Base-by-base conservation (phyloP, 2,888 invertebrate species). In the Clivina fossor region DNA sequence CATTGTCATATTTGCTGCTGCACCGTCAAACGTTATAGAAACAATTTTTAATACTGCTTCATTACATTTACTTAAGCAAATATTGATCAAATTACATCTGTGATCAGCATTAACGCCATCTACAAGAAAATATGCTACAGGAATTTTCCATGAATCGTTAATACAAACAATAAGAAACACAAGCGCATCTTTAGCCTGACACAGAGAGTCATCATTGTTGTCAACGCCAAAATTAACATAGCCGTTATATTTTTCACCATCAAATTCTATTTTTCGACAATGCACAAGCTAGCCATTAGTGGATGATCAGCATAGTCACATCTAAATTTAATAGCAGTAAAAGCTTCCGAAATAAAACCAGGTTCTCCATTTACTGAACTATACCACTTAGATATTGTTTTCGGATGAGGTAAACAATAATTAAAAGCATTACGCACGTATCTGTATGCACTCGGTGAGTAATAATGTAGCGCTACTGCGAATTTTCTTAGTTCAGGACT, bases 111-210 rank as follows among this genome's bases (percentile, higher is more conserved):
- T 53, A 3, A 69, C 41, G 5, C 64, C 62, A 9, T 61, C 32
- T 19, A 61, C 57, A 22, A 68, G 60, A 60, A 68, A 70, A 44
- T 68, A 69, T 0, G 65, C 68, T 4, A 69, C 57, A n/a, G 66
- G 68, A n/a, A 69, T 26, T 61, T 68, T 67, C 65, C 65, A 68
- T 7, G 51, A 58, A 50, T 66, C 60, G 55, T 64, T 64, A 26
- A 66, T 26, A 8, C 60, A 55, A 2, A 63, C 63, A 1, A 69
- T 26, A 58, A 69, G 59, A 37, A 69, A 65, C 4, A 66, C 63
- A 38, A 64, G 60, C 8, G 63, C 67, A 16, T 62, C 53, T 48
- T 58, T 61, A 3, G 61, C 59, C 20, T 18, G 13, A 13, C 11
- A 19, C 8, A 43, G 11, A 33, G 44, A n/a, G 19, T 53, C 48